Evolutionary conservation across 37 sponge, comb jelly and placozoan species (phyloP), one percentile per base, ranked within the genome.

Genomic region (Halichondria panicea): DNA sequence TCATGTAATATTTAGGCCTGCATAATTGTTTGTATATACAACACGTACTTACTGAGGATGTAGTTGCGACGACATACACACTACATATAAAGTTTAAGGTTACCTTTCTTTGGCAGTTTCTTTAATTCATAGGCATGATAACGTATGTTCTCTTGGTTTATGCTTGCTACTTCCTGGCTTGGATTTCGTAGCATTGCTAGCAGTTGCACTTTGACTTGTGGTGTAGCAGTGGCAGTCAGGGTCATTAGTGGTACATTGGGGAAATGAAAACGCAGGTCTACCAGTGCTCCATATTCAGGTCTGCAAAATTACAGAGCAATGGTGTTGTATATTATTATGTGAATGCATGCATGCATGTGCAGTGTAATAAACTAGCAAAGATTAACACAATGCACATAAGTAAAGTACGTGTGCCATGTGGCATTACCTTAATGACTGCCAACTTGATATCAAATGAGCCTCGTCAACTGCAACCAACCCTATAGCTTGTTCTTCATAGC

Each of bases 201-300:
- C 50, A 48, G 50, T 18, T 9, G 13, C 50, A 18, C 13, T 8
- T 62, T 62, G 3, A 8, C 34, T 33, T 31, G 34, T 28, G 82
- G 73, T 15, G 72, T 71, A 36, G 66, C 82, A 18, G 82, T 81
- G 1, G 82, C 82, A 52, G 74, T 81, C 56, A 81, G 44, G 7
- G 82, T 74, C 66, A 81, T 72, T 21, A 81, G 15, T 19, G 79
- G 79, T 19, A 78, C 55, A 9, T 32, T 63, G 18, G 79, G 56
- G 28, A 78, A 67, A 22, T 34, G 41, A 19, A n/a, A 13, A 9
- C 19, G 27, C 39, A 78, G 22, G 24, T 73, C 24, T 4, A 11
- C 4, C 0, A 78, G 41, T 11, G 4, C 45, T 13, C 46, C 25
- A 40, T 44, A 75, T 22, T 75, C 64, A 24, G 76, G 76, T 61